Conservation (phyloP, 1,140 invertebrate species). For the Drosophila triauraria region DNA sequence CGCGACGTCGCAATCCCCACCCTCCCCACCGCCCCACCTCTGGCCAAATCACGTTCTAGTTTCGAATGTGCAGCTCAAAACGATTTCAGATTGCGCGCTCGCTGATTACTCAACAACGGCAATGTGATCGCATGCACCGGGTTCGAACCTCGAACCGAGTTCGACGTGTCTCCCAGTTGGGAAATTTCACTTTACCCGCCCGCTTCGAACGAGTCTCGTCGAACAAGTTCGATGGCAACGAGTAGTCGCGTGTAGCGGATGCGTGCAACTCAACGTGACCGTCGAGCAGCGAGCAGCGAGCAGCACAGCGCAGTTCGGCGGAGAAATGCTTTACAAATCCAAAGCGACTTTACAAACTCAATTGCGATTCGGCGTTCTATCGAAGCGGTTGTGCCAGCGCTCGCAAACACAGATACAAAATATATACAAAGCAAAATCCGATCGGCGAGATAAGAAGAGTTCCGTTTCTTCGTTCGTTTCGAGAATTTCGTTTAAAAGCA, state of each 20-base stretch:
- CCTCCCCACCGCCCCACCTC: background rate
- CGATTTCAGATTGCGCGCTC: slow-evolving; percentile 59
- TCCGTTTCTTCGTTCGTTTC: slow-evolving; percentile 20
- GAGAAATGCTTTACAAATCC: slow-evolving; percentile 81
- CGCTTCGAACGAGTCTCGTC: slow-evolving; percentile 32
- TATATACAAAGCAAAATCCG: slow-evolving; percentile 9
- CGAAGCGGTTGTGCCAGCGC: slow-evolving; percentile 70
- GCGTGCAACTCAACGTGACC: slow-evolving; percentile 77
- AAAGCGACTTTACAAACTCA: slow-evolving; percentile 60
- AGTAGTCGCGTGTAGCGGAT: slow-evolving; percentile 68
- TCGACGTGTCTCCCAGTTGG: slow-evolving; percentile 8
- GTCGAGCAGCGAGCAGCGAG: slow-evolving; percentile 43
- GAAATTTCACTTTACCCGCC: slow-evolving; percentile 74
- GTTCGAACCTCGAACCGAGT: slow-evolving; percentile 5
- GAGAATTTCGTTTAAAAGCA: slow-evolving; percentile 51
- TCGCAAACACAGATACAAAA: slow-evolving; percentile 27
- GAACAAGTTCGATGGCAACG: slow-evolving; percentile 42
- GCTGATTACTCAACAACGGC: slow-evolving; percentile 71
- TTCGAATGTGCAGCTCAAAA: slow-evolving; percentile 75
- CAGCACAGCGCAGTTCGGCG: slow-evolving; percentile 43
- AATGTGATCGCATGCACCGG: slow-evolving; percentile 71
- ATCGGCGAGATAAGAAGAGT: slow-evolving; percentile 36
- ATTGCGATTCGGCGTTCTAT: slow-evolving; percentile 76
- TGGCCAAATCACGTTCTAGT: slow-evolving; percentile 75
- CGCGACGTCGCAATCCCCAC: slow-evolving; percentile 1